phyloP scores from a whole-genome alignment of 2,888 invertebrate genomes.

The Catocala nupta region DNA sequence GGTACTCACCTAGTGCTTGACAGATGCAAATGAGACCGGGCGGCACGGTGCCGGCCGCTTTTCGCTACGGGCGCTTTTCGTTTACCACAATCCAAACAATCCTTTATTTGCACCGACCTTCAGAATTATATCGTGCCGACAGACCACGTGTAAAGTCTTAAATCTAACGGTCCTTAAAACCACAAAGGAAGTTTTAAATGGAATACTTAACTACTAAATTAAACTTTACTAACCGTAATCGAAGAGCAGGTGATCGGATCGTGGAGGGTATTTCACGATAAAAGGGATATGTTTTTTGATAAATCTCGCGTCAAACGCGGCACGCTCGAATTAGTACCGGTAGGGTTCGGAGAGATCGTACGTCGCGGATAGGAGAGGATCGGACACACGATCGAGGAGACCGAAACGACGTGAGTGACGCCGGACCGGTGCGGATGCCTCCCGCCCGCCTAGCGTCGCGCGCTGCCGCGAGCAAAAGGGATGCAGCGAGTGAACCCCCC shows the following conservation, averaged over 20 bases:
- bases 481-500: slow-evolving; percentile 77
- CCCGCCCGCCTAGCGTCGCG: slow-evolving; percentile 80
- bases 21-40: slow-evolving; percentile 78
- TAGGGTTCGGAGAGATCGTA: slow-evolving; percentile 81
- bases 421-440: slow-evolving; percentile 68
- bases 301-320: slow-evolving; percentile 67
- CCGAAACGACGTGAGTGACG: slow-evolving; percentile 85
- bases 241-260: slow-evolving; percentile 51
- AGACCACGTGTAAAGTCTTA: slow-evolving; percentile 60
- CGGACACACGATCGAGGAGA: slow-evolving; percentile 83
- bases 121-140: slow-evolving; percentile 61
- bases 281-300: slow-evolving; percentile 62
- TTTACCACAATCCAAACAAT: slow-evolving; percentile 77
- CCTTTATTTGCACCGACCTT: slow-evolving; percentile 68
- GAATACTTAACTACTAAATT: slow-evolving; percentile 49
- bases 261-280: slow-evolving; percentile 57
- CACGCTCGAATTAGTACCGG: slow-evolving; percentile 77
- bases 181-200: slow-evolving; percentile 43
- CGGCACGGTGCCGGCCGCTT: slow-evolving; percentile 64
- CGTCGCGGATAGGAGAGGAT: slow-evolving; percentile 83
- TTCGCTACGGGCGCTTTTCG: slow-evolving; percentile 67
- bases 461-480: slow-evolving; percentile 80
- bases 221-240: slow-evolving; percentile 54
- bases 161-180: slow-evolving; percentile 51
- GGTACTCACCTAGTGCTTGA: slow-evolving; percentile 78